These are phyloP conservation scores for Euwallacea fornicatus DNA, from an alignment of 1,140 invertebrate genomes.

Conservation along the genomic window DNA sequence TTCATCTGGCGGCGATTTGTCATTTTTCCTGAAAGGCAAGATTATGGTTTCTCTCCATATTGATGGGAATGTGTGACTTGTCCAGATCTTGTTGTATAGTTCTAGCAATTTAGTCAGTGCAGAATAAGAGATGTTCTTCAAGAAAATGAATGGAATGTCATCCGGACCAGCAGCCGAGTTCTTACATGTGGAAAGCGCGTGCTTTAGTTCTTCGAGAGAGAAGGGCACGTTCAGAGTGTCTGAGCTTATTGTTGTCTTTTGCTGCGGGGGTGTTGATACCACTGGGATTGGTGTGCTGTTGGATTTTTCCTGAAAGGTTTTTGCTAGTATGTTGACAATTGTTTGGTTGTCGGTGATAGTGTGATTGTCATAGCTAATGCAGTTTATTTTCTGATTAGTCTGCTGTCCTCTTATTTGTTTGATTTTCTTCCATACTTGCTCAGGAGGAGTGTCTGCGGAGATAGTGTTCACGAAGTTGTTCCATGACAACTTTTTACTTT, in stretches of 20 bases:
- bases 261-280: not conserved
- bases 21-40: slow-evolving; percentile 20
- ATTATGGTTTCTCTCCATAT: slow-evolving; percentile 23
- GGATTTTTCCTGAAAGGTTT: slow-evolving; percentile 16
- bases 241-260: not conserved
- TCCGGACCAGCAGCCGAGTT: slow-evolving; percentile 22
- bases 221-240: slow-evolving; percentile 12
- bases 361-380: slow-evolving; percentile 3
- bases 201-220: slow-evolving; percentile 15
- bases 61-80: not conserved
- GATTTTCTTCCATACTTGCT: slow-evolving; percentile 23
- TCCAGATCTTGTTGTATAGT: slow-evolving; percentile 10
- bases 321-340: slow-evolving; percentile 15
- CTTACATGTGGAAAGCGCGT: slow-evolving; percentile 3
- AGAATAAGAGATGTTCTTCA: slow-evolving; percentile 12
- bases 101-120: not conserved
- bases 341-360: slow-evolving; percentile 13
- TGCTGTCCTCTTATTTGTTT: slow-evolving; percentile 15
- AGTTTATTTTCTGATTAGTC: slow-evolving; percentile 9
- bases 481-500: slow-evolving; percentile 26
- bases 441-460: not conserved
- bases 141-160: slow-evolving; percentile 15
- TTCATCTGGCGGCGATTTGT: slow-evolving; percentile 10
- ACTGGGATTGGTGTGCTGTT: slow-evolving; percentile 8
- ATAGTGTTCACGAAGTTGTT: slow-evolving; percentile 2